A percentile compares a stretch with the other conserved stretches of the same genome.
These are phyloP conservation scores for Pardalotus punctatus DNA, from an alignment of 2,113 vertebrate genomes.

Conservation along the genomic window DNA sequence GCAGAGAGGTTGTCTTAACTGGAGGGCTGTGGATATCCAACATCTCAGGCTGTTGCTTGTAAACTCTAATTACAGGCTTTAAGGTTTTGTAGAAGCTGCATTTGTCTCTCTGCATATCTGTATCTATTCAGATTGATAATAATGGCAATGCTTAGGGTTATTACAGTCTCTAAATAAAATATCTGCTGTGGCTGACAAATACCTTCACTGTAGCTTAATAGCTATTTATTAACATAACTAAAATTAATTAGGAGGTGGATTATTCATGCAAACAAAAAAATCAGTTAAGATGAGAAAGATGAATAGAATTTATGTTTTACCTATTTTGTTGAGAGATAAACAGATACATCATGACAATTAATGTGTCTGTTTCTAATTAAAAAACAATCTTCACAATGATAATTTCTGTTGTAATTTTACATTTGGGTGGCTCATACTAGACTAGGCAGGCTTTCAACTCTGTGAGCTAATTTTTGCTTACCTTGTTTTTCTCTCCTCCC, in stretches of 20 bases:
- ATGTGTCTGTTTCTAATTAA: conserved; percentile 37
- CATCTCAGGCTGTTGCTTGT: not conserved
- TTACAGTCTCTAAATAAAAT: conserved; percentile 36
- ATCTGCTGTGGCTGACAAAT: conserved; percentile 25
- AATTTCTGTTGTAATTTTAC: conserved; percentile 25
- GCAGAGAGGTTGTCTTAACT: not conserved
- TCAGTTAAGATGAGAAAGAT: not conserved
- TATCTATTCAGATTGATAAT: conserved; percentile 11
- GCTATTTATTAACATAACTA: conserved; percentile 41
- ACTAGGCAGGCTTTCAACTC: not conserved
- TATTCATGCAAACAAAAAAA: not conserved
- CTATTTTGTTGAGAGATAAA: conserved; percentile 5
- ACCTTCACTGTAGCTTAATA: conserved; percentile 6
- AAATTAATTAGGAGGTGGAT: conserved; percentile 41
- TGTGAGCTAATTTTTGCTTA: not conserved
- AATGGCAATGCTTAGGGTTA: conserved; percentile 21
- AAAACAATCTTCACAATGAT: not conserved
- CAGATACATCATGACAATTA: conserved; percentile 42
- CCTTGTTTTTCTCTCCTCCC: not conserved
- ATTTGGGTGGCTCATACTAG: not conserved
- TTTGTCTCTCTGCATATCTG: not conserved
- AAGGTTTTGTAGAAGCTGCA: not conserved
- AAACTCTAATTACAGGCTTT: not conserved
- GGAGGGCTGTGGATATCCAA: not conserved
- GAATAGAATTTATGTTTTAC: conserved; percentile 30